phyloP scores from a whole-genome alignment of 2,888 invertebrate genomes.

The Netelia inedita region DNA sequence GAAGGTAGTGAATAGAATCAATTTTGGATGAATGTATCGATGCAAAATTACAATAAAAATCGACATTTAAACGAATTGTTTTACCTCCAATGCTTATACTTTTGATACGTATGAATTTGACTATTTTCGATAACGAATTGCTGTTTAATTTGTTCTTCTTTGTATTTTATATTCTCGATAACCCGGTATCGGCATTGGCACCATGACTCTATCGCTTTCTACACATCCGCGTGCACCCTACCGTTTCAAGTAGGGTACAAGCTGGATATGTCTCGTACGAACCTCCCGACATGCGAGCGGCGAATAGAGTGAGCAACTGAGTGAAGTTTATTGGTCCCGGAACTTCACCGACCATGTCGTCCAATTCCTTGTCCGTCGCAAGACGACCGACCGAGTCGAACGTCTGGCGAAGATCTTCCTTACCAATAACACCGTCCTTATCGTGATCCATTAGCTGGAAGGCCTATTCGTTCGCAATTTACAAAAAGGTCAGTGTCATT shows the following conservation, averaged over 20 bases:
- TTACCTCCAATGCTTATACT: constrained; percentile 44
- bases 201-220: constrained; percentile 71
- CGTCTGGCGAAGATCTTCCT: constrained; percentile 95
- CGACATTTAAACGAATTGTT: constrained; percentile 24
- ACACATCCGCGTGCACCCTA: constrained; percentile 74
- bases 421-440: constrained; percentile 96
- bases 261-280: constrained; percentile 73
- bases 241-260: constrained; percentile 68
- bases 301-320: constrained; percentile 96
- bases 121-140: background rate
- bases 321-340: constrained; percentile 98
- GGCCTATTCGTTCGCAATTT: constrained; percentile 87
- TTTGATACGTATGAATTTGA: constrained; percentile 6
- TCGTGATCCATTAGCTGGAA: constrained; percentile 98
- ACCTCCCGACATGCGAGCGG: constrained; percentile 95
- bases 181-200: constrained; percentile 67
- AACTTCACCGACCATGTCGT: constrained; percentile 95
- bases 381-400: constrained; percentile 97
- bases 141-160: constrained; percentile 14
- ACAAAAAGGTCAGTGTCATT: background rate
- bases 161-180: constrained; percentile 11
- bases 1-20: constrained; percentile 31
- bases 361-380: constrained; percentile 95
- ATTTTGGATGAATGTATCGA: constrained; percentile 33
- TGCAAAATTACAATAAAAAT: constrained; percentile 36